Evolutionary conservation across 2,113 vertebrate genomes (phyloP), one percentile per base, ranked within the genome.

Genomic region (Cynocephalus volans): DNA sequence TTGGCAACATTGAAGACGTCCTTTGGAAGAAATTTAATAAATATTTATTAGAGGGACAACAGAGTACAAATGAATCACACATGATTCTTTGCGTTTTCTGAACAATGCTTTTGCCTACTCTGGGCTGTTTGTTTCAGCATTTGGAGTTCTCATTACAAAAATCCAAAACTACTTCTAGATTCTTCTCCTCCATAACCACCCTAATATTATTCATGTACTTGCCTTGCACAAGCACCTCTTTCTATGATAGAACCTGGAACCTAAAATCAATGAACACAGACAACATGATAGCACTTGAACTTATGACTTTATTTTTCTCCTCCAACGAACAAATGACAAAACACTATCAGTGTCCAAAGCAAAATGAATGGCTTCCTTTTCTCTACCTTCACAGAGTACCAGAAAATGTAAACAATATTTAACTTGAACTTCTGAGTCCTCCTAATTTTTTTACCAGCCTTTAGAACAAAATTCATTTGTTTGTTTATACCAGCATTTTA

Each of bases 361-460:
- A 64, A 89, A 93, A 62, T 15, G 11, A 7, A 36, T 5, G 23
- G 17, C 5, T 73, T 9, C 6, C 21, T 97, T 62, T 88, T 23
- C 31, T 90, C 28, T 96, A 48, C 88, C 96, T 98, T 94, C 36
- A 88, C 62, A 94, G 80, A 98, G 60, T 94, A 90, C 56, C 79
- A 95, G 82, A 95, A 90, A 76, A 98, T 96, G 97, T 98, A 98
- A 98, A 98, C 97, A 96, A 70, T 41, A 73, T 82, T 95, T 36
- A 95, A 54, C 33, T 93, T 94, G 56, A 97, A 90, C 50, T 90
- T 93, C 80, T 31, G 84, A 97, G 56, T 92, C 96, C 62, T 95
- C 70, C 50, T 84, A 64, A n/a, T 80, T 79, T 93, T 93, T 77
- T 85, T 56, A 14, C 88, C 90, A 91, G 93, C 58, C 79, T 97